Evolutionary conservation across 1,140 invertebrate species (phyloP).

Genomic region (Globodera rostochiensis): DNA sequence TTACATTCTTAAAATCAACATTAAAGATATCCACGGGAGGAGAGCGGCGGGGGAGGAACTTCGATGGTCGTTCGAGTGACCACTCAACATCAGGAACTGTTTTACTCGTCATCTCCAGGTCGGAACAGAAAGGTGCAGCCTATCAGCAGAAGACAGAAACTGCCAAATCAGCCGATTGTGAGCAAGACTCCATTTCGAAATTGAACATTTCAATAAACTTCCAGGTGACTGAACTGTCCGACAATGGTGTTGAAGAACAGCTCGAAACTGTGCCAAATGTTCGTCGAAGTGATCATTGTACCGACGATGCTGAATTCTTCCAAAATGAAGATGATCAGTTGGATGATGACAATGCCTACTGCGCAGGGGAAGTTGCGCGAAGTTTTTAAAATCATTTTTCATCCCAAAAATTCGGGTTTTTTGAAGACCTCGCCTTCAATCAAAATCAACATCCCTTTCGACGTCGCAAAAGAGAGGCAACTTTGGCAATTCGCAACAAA

Average conservation of each 20-base stretch:
- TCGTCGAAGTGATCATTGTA: conserved; percentile 20
- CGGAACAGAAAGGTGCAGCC: neutral
- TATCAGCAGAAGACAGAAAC: neutral
- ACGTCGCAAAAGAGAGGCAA: conserved; percentile 23
- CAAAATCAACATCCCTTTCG: neutral
- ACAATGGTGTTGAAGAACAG: conserved; percentile 16
- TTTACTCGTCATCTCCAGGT: conserved; percentile 20
- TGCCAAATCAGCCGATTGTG: neutral
- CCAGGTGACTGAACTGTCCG: conserved; percentile 24
- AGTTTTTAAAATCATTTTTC: conserved; percentile 2
- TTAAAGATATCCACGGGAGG: neutral
- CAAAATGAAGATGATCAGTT: conserved; percentile 11
- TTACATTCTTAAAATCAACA: neutral
- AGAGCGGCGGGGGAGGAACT: neutral
- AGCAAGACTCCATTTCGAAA: neutral
- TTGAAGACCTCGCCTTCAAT: neutral
- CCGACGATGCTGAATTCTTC: conserved; percentile 31
- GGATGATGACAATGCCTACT: neutral
- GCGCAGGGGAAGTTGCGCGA: neutral
- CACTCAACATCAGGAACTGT: conserved; percentile 26
- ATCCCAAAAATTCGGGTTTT: neutral
- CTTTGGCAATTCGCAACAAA: conserved; percentile 22
- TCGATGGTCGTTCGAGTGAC: conserved; percentile 29
- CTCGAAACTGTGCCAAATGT: conserved; percentile 24
- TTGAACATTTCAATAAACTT: neutral